Evolutionary conservation across 2,888 invertebrate species (phyloP), one percentile per base, ranked within the genome.

Genomic region (Brenthis hecate): DNA sequence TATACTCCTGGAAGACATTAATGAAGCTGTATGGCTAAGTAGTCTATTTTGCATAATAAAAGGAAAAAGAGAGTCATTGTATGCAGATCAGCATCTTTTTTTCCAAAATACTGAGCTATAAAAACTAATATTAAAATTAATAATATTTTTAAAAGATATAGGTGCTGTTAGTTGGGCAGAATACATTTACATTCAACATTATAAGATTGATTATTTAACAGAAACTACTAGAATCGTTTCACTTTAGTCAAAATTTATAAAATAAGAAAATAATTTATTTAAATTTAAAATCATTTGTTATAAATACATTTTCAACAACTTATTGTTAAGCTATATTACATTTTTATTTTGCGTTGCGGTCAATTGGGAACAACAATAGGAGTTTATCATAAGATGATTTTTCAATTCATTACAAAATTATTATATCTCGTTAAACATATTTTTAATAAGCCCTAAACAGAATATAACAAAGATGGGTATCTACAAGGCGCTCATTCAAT

Each of bases 11-110:
- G 19, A 36, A 51, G n/a, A 13, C 50, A 32, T 50, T 43, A 63
- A 70, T 64, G n/a, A 64, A 61, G 61, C 56, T n/a, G 60, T 61
- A 64, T 65, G 64, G 60, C 60, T 43, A 50, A 56, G 55, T n/a
- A 58, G 53, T 65, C 43, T 66, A 63, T 62, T 71, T 66, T 56
- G 51, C 36, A 68, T 64, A 66, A 60, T 66, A 43, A 43, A 43
- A 11, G 50, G 54, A 58, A 63, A 36, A 69, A 53, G 64, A 53
- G 61, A 53, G 8, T 48, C 14, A 48, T 58, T 58, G 14, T 43
- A 8, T 19, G 14, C 13, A 57, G 6, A 8, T 14, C 47, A 14
- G 32, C 19, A n/a, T 5, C 43, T n/a, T 53, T 56, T 36, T 16
- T 43, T 43, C 36, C 11, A 11, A 43, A 36, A 11, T 43, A 55